Evolutionary conservation across 2,888 invertebrate species (phyloP), one percentile per base, ranked within the genome.

Genomic region (Parnassius smintheus): DNA sequence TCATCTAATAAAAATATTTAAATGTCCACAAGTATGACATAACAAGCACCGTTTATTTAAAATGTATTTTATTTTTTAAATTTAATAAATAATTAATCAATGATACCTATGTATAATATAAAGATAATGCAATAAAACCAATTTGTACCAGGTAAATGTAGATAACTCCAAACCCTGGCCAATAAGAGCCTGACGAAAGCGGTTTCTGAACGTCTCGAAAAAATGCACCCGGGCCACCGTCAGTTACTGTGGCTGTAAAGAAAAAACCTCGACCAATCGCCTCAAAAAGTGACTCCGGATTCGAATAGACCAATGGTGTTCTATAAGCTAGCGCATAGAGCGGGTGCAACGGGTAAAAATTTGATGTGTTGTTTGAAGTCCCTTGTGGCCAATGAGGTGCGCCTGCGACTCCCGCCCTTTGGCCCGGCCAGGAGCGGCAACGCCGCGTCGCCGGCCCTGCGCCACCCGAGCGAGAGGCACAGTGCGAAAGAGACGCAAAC

Each of bases 251-350:
- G 63, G 60, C 59, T 60, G 44, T 22, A 59, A 63, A 52, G 57
- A 45, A 59, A 65, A 65, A 61, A 55, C 51, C 55, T 63, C 65
- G 65, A 65, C 71, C 71, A 71, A 71, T 70, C 66, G 66, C 59
- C 56, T 56, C 45, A 54, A 62, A 62, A 71, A 65, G 66, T 65
- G 67, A 70, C 70, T 70, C 66, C 65, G 70, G 70, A 70, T 70
- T 71, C 59, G 70, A 68, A 78, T 80, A 80, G 78, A 70, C 77
- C 78, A 78, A 80, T 78, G 74, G 76, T 69, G 68, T 70, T 76
- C 80, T 78, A 78, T 75, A 77, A 76, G 64, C 65, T 59, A 63
- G 68, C 65, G 65, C 69, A 66, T 67, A 59, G 65, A 41, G 57
- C 60, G 68, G 58, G 70, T 75, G 75, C 75, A 75, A 59, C 67